Evolutionary conservation across 2,113 vertebrate species (phyloP).

Genomic region (Lichenostomus cassidix): DNA sequence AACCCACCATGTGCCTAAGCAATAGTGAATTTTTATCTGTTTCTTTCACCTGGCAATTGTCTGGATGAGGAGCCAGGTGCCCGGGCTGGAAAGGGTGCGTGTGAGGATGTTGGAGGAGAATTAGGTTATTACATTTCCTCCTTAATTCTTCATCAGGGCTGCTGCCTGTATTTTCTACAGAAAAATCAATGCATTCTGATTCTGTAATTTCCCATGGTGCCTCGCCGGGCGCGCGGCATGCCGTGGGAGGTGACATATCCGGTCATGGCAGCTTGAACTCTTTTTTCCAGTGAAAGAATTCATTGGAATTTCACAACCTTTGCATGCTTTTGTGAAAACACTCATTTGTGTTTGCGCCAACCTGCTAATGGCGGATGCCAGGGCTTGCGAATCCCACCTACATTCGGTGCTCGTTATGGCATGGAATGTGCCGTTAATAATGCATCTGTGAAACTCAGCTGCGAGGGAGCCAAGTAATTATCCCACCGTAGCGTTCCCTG

Average conservation of each 20-base stretch:
- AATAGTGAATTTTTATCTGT: background rate
- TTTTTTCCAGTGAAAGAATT: conserved; percentile 75
- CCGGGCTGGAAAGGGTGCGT: background rate
- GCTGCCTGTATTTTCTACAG: conserved; percentile 70
- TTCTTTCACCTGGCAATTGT: background rate
- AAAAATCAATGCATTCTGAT: conserved; percentile 93
- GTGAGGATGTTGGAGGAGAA: conserved; percentile 62
- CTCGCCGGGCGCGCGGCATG: conserved; percentile 73
- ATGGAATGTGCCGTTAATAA: conserved; percentile 92
- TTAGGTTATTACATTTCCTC: conserved; percentile 74
- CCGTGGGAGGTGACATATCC: conserved; percentile 88
- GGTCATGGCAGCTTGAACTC: conserved; percentile 81
- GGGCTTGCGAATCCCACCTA: conserved; percentile 87
- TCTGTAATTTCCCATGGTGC: conserved; percentile 94
- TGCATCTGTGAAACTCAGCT: conserved; percentile 99
- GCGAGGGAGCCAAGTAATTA: conserved; percentile 99
- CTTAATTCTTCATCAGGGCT: conserved; percentile 79
- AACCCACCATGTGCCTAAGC: background rate
- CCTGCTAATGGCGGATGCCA: conserved; percentile 95
- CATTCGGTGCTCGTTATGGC: conserved; percentile 82
- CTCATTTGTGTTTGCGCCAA: conserved; percentile 93
- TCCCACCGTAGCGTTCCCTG: conserved; percentile 90
- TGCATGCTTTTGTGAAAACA: conserved; percentile 84
- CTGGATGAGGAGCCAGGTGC: background rate
- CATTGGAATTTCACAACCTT: conserved; percentile 87